Evolutionary conservation across 2,797 vertebrate species (phyloP), one percentile per base, ranked within the genome.

Genomic region (Ctenochaetus hawaiiensis): DNA sequence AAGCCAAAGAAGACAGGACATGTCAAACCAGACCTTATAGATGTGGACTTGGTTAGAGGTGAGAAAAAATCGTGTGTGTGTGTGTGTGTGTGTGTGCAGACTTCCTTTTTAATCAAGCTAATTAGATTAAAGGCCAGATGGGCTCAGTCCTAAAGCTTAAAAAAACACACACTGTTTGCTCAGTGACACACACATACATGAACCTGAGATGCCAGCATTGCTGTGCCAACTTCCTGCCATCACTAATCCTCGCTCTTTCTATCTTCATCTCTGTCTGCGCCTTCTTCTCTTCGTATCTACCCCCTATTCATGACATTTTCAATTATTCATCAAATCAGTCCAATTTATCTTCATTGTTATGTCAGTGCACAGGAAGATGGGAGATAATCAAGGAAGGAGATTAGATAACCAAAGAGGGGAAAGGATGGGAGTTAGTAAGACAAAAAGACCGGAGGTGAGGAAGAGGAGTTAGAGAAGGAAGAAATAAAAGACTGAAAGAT

Each of bases 1-100:
- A 99, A 99, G 94, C 98, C 98, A 87, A 99, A 99, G 96, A 99
- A 99, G 96, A 99, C 98, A 0, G 98, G 98, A 58, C 97, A 99
- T 43, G 97, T 99, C 86, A 99, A 99, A 93, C 97, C 97, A 86
- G 98, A 99, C 90, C 97, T 99, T 60, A 99, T 99, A 72, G 98
- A 99, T 45, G 98, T 99, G 92, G 98, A 99, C 94, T 95, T 99
- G 92, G 98, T 99, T 78, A 96, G 98, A 97, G 98, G 98, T 99
- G 73, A 89, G 96, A 16, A 49, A 11, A n/a, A 12, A 17, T 17
- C 43, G 22, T n/a, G 52, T 41, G 23, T 52, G 45, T 45, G 14
- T 17, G 37, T 41, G 20, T 59, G 41, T 48, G 22, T 34, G 45
- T 23, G 30, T 34, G 13, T 43, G 18, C 3, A 23, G 20, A 18